A percentile compares a stretch with the other conserved stretches of the same genome.
Evolutionary conservation across 2,888 invertebrate genomes (phyloP).

Genomic region (Mamestra brassicae): DNA sequence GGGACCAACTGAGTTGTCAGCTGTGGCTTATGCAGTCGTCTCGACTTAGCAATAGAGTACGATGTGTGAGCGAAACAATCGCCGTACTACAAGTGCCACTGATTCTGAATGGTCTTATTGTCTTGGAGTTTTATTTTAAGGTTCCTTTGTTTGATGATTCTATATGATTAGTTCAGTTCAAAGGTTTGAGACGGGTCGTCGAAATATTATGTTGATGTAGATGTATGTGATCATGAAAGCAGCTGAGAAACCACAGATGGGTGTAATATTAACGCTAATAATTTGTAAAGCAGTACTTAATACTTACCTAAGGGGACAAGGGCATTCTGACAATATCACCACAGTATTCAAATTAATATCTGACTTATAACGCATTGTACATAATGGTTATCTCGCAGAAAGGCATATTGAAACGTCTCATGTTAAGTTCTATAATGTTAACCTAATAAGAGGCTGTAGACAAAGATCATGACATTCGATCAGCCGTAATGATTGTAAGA

Average conservation of each 20-base stretch:
- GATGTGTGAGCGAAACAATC: constrained; percentile 71
- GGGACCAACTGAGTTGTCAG: constrained; percentile 88
- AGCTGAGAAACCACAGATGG: neutral
- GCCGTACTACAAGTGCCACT: constrained; percentile 68
- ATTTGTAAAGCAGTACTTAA: no score
- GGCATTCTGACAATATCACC: no score
- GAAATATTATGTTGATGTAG: neutral
- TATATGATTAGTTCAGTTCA: neutral
- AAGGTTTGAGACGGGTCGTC: neutral
- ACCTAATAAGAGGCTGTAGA: no score
- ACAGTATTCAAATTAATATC: neutral
- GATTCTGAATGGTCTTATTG: constrained; percentile 63
- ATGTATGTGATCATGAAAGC: neutral
- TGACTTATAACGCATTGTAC: neutral
- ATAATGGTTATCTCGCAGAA: neutral
- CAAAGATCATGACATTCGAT: no score
- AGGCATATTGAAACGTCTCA: neutral
- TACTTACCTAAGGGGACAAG: no score
- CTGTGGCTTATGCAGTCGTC: constrained; percentile 87
- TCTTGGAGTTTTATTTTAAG: constrained; percentile 46
- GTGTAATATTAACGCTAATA: no score
- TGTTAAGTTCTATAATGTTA: neutral
- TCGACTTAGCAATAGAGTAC: constrained; percentile 77
- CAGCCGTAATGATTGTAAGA: no score
- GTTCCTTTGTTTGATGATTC: constrained; percentile 26